Conservation (phyloP, 2,113 vertebrate species). For the Syngnathus floridae region DNA sequence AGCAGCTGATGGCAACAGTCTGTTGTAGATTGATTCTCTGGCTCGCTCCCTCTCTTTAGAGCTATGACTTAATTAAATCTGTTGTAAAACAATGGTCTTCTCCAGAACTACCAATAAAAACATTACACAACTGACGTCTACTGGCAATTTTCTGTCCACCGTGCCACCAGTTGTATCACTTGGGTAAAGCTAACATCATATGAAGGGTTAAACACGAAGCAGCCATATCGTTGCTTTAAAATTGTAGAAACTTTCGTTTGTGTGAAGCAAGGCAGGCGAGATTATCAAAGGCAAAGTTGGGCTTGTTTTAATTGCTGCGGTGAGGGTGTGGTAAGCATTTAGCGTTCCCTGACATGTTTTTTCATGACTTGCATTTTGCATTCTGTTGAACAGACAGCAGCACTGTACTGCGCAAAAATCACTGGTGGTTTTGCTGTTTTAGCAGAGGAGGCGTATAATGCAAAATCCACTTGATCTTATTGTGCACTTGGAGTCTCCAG, state of each 20-base stretch:
- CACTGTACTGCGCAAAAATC: neutral
- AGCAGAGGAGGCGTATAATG: neutral
- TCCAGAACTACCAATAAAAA: conserved; percentile 68
- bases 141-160: conserved; percentile 23
- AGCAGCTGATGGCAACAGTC: conserved; percentile 49
- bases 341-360: neutral
- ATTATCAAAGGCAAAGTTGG: neutral
- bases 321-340: neutral
- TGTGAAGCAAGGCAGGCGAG: neutral
- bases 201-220: neutral
- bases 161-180: neutral
- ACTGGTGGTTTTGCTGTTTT: neutral
- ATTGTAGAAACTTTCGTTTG: neutral
- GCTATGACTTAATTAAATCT: conserved; percentile 61
- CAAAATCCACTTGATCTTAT: no score
- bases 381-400: neutral
- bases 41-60: conserved; percentile 61
- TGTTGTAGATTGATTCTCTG: conserved; percentile 59
- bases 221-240: neutral
- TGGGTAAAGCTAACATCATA: neutral
- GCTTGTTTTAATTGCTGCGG: neutral
- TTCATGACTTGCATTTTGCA: neutral
- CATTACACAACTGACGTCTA: conserved; percentile 46
- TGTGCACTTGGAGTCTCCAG: no score
- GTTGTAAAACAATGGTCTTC: conserved; percentile 66